These are phyloP conservation scores for Pteropus rufus DNA, from an alignment of 2,797 vertebrate species.

Conservation along the genomic window DNA sequence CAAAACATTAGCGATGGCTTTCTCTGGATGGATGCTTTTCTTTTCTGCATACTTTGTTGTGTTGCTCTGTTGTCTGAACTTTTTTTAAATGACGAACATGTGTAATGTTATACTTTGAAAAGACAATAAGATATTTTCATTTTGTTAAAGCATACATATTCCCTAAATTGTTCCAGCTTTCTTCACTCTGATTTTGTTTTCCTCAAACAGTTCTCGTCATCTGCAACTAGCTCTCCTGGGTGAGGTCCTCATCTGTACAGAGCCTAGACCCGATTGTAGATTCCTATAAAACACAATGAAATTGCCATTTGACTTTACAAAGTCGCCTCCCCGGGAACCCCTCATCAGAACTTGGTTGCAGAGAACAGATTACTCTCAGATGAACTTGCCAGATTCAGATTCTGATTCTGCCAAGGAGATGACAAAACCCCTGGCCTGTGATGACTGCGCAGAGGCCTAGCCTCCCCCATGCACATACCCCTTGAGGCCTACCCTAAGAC, in stretches of 20 bases:
- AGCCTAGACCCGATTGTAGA: neutral
- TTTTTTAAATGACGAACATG: neutral
- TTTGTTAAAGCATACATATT: neutral
- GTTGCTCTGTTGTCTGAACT: neutral
- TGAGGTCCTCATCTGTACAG: neutral
- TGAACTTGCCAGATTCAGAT: neutral
- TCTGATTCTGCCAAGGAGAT: neutral
- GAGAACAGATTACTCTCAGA: neutral
- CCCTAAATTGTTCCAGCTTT: neutral
- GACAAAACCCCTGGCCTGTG: neutral
- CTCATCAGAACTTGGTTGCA: neutral
- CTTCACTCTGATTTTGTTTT: conserved; percentile 9
- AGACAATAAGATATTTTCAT: conserved; percentile 3
- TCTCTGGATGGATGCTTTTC: neutral
- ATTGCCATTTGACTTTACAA: neutral
- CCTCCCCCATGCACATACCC: neutral
- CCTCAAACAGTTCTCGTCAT: neutral
- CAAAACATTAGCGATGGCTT: neutral
- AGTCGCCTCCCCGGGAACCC: neutral
- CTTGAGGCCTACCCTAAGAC: neutral
- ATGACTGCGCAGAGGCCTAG: neutral
- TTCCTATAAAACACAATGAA: neutral
- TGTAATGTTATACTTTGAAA: conserved; percentile 6
- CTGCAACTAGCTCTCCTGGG: neutral
- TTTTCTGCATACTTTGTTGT: neutral